phyloP scores from a whole-genome alignment of 2,113 vertebrate species.

The Caranx melampygus region DNA sequence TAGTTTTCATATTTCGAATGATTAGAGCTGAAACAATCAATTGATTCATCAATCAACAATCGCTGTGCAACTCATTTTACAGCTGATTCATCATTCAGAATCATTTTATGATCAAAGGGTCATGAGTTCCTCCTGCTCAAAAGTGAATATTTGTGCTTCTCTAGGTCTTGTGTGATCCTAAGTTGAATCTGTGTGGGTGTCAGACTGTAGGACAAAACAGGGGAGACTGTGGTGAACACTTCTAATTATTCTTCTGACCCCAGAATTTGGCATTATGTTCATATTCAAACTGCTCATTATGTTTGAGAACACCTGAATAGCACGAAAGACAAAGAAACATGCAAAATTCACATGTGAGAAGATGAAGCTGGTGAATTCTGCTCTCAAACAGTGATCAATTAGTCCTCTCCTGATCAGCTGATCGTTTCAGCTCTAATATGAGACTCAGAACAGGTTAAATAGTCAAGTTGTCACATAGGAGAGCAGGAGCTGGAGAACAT shows the following conservation, averaged over 20 bases:
- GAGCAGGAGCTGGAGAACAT: too few relatives aligned
- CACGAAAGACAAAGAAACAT: background rate
- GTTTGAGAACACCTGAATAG: background rate
- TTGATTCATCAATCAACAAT: background rate
- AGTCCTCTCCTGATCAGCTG: background rate
- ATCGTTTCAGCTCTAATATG: background rate
- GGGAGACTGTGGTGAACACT: background rate
- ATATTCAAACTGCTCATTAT: background rate
- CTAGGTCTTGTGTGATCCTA: background rate
- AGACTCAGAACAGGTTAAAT: too few relatives aligned
- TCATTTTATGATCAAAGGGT: too few relatives aligned
- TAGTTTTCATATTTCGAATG: too few relatives aligned
- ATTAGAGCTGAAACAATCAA: background rate
- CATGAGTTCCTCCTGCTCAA: too few relatives aligned
- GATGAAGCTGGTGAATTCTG: background rate
- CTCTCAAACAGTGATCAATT: background rate
- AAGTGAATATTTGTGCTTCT: too few relatives aligned
- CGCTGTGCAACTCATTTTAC: background rate
- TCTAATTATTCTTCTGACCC: background rate
- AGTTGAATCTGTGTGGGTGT: background rate
- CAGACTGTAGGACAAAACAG: background rate
- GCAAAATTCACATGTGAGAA: background rate
- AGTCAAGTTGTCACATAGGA: too few relatives aligned
- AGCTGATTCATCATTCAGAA: background rate
- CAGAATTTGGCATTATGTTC: background rate